phyloP scores from a whole-genome alignment of 2,113 vertebrate species.

The Tachysurus fulvidraco region DNA sequence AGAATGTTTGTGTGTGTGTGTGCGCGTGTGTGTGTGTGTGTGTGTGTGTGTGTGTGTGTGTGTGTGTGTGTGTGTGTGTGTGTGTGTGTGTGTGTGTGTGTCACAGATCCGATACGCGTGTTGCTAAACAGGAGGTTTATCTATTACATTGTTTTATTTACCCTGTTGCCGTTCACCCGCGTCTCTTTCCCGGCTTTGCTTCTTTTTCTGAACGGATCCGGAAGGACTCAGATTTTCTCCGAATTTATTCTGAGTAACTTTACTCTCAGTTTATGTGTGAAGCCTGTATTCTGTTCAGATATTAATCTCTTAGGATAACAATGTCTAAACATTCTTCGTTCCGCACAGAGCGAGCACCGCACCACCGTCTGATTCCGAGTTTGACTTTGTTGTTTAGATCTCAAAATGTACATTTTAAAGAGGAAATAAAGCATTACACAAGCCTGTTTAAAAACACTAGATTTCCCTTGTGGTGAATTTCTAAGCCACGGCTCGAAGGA shows the following conservation, averaged over 20 bases:
- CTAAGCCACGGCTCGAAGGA: slow-evolving; percentile 31
- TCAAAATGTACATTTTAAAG: slow-evolving; percentile 39
- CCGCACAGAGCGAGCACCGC: not conserved
- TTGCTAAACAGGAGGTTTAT: not conserved
- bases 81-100: not conserved
- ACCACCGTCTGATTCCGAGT: slow-evolving; percentile 2
- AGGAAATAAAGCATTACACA: slow-evolving; percentile 47
- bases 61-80: not conserved
- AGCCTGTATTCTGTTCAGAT: slow-evolving; percentile 4
- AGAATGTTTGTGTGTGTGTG: not conserved
- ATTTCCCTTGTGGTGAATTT: slow-evolving; percentile 44
- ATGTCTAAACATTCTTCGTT: not conserved
- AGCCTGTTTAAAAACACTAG: slow-evolving; percentile 33
- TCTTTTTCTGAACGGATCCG: not conserved
- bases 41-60: not conserved
- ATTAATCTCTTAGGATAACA: slow-evolving; percentile 22
- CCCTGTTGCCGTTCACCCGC: not conserved
- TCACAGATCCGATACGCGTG: not conserved
- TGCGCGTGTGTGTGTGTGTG: not conserved
- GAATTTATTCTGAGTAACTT: not conserved
- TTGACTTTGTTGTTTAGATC: slow-evolving; percentile 36
- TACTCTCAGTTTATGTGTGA: not conserved
- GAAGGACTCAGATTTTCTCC: not conserved
- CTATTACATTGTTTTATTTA: not conserved
- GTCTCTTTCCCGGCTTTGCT: not conserved